phyloP scores from a whole-genome alignment of 2,888 invertebrate species.

The Brachypalpus laphriformis region DNA sequence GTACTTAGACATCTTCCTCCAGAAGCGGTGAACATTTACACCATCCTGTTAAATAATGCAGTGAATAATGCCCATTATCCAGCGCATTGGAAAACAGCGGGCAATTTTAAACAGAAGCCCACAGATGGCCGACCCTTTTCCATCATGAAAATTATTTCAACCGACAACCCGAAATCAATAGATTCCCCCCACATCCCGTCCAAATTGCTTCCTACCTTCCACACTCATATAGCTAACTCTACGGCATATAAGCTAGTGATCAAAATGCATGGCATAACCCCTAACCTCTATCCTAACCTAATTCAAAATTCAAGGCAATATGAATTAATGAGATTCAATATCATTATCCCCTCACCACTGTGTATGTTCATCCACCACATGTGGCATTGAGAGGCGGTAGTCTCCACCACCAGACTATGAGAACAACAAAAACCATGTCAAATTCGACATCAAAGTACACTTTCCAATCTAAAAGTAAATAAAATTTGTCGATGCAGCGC shows the following conservation, averaged over 20 bases:
- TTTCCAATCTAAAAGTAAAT: not conserved
- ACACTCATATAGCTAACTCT: not conserved
- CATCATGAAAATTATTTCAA: too few relatives aligned
- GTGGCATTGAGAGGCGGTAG: not conserved
- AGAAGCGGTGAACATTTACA: too few relatives aligned
- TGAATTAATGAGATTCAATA: slow-evolving; percentile 54
- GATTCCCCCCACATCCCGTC: not conserved
- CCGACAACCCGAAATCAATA: too few relatives aligned
- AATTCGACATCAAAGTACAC: not conserved
- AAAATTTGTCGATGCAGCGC: not conserved
- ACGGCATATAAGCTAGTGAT: not conserved
- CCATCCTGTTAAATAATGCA: too few relatives aligned
- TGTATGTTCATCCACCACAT: not conserved
- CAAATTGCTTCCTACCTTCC: not conserved
- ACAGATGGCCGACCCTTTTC: too few relatives aligned
- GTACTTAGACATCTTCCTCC: too few relatives aligned
- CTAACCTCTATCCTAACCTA: not conserved
- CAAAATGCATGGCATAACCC: not conserved
- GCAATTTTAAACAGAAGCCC: too few relatives aligned
- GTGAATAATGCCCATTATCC: too few relatives aligned
- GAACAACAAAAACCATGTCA: not conserved
- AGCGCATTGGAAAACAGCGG: too few relatives aligned
- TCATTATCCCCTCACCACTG: slow-evolving; percentile 32
- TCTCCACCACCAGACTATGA: not conserved
- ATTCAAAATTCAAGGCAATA: slow-evolving; percentile 49